These are phyloP conservation scores for Amblyornis subalaris DNA, from an alignment of 2,113 vertebrate species.

Conservation along the genomic window DNA sequence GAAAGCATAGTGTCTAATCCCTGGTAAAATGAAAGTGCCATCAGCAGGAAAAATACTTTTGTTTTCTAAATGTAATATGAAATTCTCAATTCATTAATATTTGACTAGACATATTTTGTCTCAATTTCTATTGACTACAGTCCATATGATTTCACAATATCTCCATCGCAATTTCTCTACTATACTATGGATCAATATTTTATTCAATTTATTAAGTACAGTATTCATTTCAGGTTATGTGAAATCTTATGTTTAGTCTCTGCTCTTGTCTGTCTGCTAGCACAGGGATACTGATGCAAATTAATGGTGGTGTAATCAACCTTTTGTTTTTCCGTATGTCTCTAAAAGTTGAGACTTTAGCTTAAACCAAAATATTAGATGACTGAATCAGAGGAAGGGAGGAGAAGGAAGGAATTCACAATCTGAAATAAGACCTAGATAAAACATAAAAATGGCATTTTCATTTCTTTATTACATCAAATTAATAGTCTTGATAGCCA, in stretches of 20 bases:
- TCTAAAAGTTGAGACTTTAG: background rate
- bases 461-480: background rate
- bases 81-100: background rate
- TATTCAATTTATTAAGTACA: slow-evolving; percentile 5
- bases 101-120: slow-evolving; percentile 2
- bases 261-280: background rate
- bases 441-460: background rate
- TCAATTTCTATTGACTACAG: background rate
- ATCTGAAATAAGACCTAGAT: background rate
- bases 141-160: background rate
- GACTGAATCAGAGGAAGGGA: background rate
- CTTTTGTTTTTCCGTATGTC: background rate
- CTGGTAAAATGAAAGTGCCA: background rate
- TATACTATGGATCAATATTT: background rate
- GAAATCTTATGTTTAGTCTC: background rate
- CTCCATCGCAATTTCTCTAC: background rate
- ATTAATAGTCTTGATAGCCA: background rate
- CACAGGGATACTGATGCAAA: background rate
- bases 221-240: background rate
- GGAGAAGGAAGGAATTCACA: background rate
- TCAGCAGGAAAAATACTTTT: background rate
- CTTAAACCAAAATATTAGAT: background rate
- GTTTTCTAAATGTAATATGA: background rate
- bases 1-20: background rate
- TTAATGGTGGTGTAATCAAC: background rate